Evolutionary conservation across 2,113 vertebrate genomes (phyloP).

Genomic region (Hydrolagus affinis): DNA sequence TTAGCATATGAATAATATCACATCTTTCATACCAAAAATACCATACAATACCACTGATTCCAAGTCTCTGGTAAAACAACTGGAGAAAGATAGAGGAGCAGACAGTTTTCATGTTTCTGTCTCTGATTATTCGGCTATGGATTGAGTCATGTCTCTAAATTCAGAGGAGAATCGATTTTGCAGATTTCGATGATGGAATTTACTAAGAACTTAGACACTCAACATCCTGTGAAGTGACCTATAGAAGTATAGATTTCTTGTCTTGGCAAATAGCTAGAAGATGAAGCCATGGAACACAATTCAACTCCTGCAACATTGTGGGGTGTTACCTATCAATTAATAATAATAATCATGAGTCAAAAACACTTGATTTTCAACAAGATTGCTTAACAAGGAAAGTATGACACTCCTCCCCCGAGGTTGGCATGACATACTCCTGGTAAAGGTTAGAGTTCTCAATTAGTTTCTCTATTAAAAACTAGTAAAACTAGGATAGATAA

Average conservation of each 20-base stretch:
- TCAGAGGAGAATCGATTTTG: conserved; percentile 24
- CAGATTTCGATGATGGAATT: conserved; percentile 28
- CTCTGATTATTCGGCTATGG: background rate
- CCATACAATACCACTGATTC: background rate
- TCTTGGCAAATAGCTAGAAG: background rate
- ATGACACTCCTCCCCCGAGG: too few species aligned
- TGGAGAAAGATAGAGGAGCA: conserved; percentile 6
- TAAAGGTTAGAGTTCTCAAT: too few species aligned
- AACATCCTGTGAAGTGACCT: conserved; percentile 21
- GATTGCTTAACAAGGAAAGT: too few species aligned
- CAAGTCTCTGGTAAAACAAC: background rate
- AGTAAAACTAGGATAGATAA: too few species aligned
- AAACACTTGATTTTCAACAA: too few species aligned
- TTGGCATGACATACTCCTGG: too few species aligned
- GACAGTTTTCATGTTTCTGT: conserved; percentile 14
- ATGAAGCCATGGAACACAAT: background rate
- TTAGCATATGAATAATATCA: background rate
- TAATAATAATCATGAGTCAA: too few species aligned
- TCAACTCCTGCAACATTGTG: too few species aligned
- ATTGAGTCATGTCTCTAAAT: conserved; percentile 22
- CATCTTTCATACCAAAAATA: background rate
- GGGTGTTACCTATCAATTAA: too few species aligned
- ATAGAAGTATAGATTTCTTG: conserved; percentile 21
- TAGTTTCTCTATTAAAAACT: too few species aligned
- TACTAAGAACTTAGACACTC: conserved; percentile 21